These are phyloP conservation scores for Drosophila lowei DNA, from an alignment of 1,140 invertebrate genomes.

Conservation along the genomic window DNA sequence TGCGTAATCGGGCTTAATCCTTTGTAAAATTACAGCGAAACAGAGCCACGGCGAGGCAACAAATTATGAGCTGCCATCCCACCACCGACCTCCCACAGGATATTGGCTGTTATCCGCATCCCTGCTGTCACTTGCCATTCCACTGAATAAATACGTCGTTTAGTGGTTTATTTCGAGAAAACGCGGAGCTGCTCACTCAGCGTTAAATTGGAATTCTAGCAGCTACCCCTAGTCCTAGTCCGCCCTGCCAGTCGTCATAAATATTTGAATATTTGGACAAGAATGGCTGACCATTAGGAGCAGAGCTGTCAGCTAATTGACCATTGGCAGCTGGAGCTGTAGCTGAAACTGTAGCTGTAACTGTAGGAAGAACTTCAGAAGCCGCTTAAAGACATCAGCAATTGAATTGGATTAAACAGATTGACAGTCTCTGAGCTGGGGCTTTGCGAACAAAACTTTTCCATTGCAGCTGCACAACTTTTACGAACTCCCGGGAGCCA, in stretches of 20 bases:
- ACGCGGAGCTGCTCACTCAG: slow-evolving; percentile 53
- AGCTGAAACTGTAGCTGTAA: slow-evolving; percentile 19
- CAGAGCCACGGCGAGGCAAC: slow-evolving; percentile 41
- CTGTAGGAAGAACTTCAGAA: slow-evolving; percentile 10
- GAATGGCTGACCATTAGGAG: slow-evolving; percentile 45
- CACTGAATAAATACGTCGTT: slow-evolving; percentile 43
- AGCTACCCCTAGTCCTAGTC: no score
- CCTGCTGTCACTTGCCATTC: slow-evolving; percentile 12
- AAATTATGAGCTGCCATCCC: slow-evolving; percentile 53
- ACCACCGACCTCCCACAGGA: slow-evolving; percentile 43
- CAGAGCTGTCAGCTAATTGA: slow-evolving; percentile 44
- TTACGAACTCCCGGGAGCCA: slow-evolving; percentile 9
- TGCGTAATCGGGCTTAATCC: slow-evolving; percentile 78
- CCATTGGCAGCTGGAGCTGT: slow-evolving; percentile 32
- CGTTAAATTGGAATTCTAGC: slow-evolving; percentile 73
- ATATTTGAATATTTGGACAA: slow-evolving; percentile 66
- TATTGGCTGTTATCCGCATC: slow-evolving; percentile 56
- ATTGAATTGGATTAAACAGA: slow-evolving; percentile 54
- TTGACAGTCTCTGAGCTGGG: slow-evolving; percentile 55
- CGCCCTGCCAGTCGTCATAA: slow-evolving; percentile 49
- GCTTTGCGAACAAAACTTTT: slow-evolving; percentile 45
- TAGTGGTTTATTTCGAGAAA: slow-evolving; percentile 35
- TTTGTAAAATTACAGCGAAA: slow-evolving; percentile 75
- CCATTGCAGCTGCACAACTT: slow-evolving; percentile 46
- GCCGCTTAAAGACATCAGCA: slow-evolving; percentile 52